Conservation (phyloP, 92 coral and sea anemone species). For the Isaurus tuberculatus region DNA sequence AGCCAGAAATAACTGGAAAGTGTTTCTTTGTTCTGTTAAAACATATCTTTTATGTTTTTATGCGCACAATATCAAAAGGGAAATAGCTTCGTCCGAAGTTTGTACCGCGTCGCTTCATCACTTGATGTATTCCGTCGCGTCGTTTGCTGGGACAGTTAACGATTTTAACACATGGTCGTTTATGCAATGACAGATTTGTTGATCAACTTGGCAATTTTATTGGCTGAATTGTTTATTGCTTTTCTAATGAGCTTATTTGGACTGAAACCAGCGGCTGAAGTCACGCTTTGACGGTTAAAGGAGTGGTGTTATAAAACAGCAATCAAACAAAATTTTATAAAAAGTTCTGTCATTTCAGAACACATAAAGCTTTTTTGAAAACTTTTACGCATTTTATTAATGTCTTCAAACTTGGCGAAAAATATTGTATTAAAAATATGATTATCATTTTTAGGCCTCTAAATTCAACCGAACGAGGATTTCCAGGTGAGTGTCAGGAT, state of each 20-base stretch:
- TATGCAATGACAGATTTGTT: background rate
- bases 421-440: background rate
- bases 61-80: background rate
- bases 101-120: background rate
- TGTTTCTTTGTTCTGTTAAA: too few relatives aligned
- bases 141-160: background rate
- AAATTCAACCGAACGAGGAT: background rate
- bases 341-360: background rate
- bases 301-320: background rate
- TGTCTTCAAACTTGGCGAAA: background rate
- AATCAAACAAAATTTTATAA: background rate
- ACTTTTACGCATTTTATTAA: background rate
- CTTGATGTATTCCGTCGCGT: constrained; percentile 10
- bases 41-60: too few relatives aligned
- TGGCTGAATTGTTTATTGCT: background rate
- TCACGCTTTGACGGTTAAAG: background rate
- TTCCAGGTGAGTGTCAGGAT: background rate
- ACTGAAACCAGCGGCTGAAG: background rate
- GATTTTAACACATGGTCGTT: constrained; percentile 18
- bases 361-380: background rate
- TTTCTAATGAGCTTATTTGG: constrained; percentile 18
- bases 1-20: too few relatives aligned
- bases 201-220: background rate
- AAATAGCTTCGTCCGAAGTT: background rate
- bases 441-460: background rate